These are phyloP conservation scores for Clamator glandarius DNA, from an alignment of 2,797 vertebrate species.

Conservation along the genomic window DNA sequence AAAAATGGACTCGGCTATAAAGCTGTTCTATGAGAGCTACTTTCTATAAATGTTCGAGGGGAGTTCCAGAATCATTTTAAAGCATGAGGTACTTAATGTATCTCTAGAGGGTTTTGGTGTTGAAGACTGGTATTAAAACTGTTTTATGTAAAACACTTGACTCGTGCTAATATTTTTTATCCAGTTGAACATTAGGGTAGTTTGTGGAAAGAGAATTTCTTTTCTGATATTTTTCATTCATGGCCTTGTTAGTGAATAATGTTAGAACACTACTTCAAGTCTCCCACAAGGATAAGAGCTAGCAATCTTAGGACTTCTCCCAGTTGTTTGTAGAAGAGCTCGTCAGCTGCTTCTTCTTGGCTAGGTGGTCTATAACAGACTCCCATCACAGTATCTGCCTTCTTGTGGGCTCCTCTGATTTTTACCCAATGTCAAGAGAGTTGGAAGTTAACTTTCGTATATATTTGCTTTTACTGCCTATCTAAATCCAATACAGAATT, in stretches of 20 bases:
- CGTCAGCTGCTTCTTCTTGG: no score
- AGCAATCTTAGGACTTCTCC: no score
- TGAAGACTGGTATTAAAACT: not conserved
- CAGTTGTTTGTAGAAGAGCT: no score
- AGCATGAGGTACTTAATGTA: not conserved
- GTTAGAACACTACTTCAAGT: not conserved
- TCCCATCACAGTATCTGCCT: no score
- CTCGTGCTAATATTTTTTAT: not conserved
- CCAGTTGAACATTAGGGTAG: not conserved
- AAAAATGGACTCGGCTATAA: not conserved
- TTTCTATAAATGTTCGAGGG: not conserved
- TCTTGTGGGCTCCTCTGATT: no score
- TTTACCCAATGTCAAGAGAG: not conserved
- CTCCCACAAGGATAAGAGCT: no score
- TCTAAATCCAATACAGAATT: not conserved
- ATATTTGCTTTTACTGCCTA: not conserved
- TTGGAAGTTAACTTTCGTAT: not conserved
- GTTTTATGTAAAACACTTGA: not conserved
- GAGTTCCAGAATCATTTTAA: slow-evolving; percentile 10
- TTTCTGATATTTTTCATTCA: not conserved
- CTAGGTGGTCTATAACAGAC: no score
- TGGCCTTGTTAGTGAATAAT: not conserved
- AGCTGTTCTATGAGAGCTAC: not conserved
- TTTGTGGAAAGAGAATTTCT: not conserved
- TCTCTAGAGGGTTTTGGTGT: not conserved